Percentiles rank a stretch among this genome's conserved stretches.
phyloP scores from a whole-genome alignment of 2,888 invertebrate species.

The Eudasyphora cyanicolor region DNA sequence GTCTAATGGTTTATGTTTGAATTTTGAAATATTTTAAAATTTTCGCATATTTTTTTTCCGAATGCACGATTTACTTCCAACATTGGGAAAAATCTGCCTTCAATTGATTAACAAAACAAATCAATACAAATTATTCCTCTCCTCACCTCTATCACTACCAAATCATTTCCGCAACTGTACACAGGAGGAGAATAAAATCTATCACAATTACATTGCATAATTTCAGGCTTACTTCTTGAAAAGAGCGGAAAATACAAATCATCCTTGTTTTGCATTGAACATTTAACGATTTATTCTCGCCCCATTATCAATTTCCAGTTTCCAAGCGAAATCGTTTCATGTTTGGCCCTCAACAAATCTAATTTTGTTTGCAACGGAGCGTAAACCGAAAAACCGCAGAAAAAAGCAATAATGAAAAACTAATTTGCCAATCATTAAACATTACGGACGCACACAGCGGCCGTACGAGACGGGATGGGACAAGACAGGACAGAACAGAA shows the following conservation, averaged over 20 bases:
- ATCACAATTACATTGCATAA: slow-evolving; percentile 4
- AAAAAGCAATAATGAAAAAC: slow-evolving; percentile 43
- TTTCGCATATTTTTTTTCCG: no score
- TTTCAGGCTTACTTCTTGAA: neutral
- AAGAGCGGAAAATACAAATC: neutral
- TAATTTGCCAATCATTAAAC: slow-evolving; percentile 45
- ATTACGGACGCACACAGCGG: neutral
- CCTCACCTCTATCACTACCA: no score
- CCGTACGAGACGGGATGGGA: no score
- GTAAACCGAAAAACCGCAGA: neutral
- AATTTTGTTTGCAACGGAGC: neutral
- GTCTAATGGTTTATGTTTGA: no score
- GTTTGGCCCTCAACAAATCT: neutral
- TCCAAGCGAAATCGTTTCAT: neutral
- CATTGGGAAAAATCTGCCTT: no score
- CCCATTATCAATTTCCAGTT: neutral
- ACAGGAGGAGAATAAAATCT: neutral
- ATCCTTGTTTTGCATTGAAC: neutral
- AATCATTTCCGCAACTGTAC: neutral
- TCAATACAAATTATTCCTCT: no score
- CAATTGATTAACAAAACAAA: no score
- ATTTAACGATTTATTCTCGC: neutral
- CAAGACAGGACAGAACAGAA: slow-evolving; percentile 13
- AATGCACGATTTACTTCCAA: no score
- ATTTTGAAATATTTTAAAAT: no score